Conservation (phyloP, 1,140 invertebrate genomes). For the Plectrocnemia conspersa region DNA sequence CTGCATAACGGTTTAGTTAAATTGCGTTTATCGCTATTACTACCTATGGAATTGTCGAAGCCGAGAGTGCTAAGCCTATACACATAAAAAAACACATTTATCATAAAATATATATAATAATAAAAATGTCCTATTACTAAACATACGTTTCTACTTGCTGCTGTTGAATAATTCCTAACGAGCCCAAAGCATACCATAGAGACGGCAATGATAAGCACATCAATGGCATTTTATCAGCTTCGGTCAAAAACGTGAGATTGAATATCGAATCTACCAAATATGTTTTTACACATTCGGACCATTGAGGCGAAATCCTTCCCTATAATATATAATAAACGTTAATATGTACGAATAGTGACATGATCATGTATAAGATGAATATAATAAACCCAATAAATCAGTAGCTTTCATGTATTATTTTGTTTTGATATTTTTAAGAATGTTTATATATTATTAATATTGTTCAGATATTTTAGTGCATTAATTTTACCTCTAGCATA, state of each 20-base stretch:
- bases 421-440: no score
- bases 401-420: no score
- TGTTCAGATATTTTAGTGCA: no score
- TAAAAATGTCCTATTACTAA: neutral
- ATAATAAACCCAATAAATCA: no score
- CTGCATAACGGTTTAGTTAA: slow-evolving; percentile 65
- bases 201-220: slow-evolving; percentile 77
- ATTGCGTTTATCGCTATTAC: neutral
- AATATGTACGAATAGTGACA: no score
- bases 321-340: slow-evolving; percentile 42
- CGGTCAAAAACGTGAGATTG: slow-evolving; percentile 76
- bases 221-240: slow-evolving; percentile 65
- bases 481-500: slow-evolving; percentile 71
- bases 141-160: slow-evolving; percentile 78
- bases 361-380: no score
- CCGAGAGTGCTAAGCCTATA: slow-evolving; percentile 18
- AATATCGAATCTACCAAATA: slow-evolving; percentile 89
- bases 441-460: no score
- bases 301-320: slow-evolving; percentile 81
- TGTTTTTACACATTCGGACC: slow-evolving; percentile 82
- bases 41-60: slow-evolving; percentile 6
- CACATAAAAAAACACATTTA: slow-evolving; percentile 2
- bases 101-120: slow-evolving; percentile 1
- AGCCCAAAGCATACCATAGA: slow-evolving; percentile 88
- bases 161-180: slow-evolving; percentile 86